Evolutionary conservation across 2,113 vertebrate genomes (phyloP), one percentile per base, ranked within the genome.

Genomic region (Prolemur simus): DNA sequence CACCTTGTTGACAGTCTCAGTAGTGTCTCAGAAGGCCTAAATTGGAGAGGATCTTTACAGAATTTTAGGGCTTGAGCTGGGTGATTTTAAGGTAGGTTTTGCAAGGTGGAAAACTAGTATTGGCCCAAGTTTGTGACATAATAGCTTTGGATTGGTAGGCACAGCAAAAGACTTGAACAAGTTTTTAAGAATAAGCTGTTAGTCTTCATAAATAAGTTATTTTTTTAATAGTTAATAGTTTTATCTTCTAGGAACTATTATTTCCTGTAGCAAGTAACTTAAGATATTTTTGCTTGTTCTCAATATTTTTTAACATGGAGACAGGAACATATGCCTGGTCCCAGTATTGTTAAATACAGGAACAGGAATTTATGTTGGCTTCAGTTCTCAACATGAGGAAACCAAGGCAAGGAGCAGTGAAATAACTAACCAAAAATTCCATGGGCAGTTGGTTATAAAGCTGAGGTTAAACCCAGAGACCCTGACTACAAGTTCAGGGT

Each of bases 261-360:
- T 95, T 96, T 95, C 45, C 74, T 89, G 25, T 68, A 91, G 52
- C 29, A 92, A 89, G 56, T 54, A 76, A 23, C 63, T 91, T 83
- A 82, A 86, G 15, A 60, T 92, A 82, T 77, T 88, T 93, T 96
- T 71, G 23, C n/a, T 90, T 90, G 13, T 73, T 93, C 60, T 96
- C 52, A 29, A 14, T 87, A 60, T 89, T 95, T 96, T 91, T 64
- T 87, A 78, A 74, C 63, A 86, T 54, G 34, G 25, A 21, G 49
- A 86, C 49, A 91, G 56, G 83, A 96, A 94, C 80, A 27, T 68
- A 69, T 45, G n/a, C 78, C 69, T 80, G 66, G 74, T 83, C 27
- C 37, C 63, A 83, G 52, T 56, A 84, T 56, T 93, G 47, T 77
- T 80, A 92, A 97, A 87, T 52, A 94, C 39, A 73, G n/a, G 18